phyloP scores from a whole-genome alignment of 2,797 vertebrate species.

The Tadarida brasiliensis region DNA sequence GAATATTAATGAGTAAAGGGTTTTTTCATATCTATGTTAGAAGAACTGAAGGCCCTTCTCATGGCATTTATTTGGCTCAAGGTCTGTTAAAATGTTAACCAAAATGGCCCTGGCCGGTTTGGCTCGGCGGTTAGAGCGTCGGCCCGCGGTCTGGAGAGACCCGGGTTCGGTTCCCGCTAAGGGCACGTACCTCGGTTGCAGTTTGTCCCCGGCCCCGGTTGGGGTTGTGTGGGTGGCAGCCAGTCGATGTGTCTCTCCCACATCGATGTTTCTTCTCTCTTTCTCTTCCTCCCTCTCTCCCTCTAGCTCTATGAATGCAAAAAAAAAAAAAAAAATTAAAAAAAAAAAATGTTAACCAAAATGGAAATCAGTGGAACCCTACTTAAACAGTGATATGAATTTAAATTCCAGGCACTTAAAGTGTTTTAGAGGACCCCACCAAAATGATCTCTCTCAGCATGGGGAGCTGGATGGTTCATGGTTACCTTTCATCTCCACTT shows the following conservation, averaged over 20 bases:
- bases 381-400: not conserved
- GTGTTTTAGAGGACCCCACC: not conserved
- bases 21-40: not conserved
- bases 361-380: not conserved
- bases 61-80: not conserved
- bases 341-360: slow-evolving; percentile 5
- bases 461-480: not conserved
- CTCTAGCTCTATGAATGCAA: no score
- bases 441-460: not conserved
- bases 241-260: no score
- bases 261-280: no score
- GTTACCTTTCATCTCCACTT: not conserved
- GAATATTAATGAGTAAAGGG: slow-evolving; percentile 36
- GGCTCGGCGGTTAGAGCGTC: no score
- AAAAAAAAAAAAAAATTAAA: no score
- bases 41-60: not conserved
- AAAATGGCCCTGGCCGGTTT: no score
- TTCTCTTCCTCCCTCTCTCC: no score
- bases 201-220: no score
- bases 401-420: not conserved
- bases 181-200: no score
- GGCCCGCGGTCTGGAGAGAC: no score
- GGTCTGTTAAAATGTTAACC: not conserved
- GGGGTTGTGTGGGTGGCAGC: no score
- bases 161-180: no score